Evolutionary conservation across 1,140 invertebrate species (phyloP), one percentile per base, ranked within the genome.

Genomic region (Lepidurus packardi): DNA sequence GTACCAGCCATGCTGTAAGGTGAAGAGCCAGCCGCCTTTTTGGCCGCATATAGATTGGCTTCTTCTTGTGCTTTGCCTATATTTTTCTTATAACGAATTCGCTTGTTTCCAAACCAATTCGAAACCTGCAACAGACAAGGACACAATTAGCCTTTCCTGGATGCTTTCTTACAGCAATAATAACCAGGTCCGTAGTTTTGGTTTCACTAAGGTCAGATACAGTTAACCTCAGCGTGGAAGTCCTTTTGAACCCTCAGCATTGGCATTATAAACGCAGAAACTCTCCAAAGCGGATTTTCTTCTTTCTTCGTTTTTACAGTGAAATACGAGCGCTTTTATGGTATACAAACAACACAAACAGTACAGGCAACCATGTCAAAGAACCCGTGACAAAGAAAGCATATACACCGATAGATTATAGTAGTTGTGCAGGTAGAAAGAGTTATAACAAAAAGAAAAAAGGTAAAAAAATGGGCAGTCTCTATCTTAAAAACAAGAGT

Each of bases 51-150:
- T 82, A 99, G 88, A 87, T 98, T 99, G 47, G 98, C 98, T 87
- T 99, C 98, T 87, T 99, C 98, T 86, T 99, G 97, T 78, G 98
- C 97, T 88, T 99, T 99, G 81, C 97, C 97, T 81, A 99, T 99
- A 86, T 99, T 99, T 89, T 99, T 99, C 92, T 99, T 99, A 88
- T 99, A 99, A 83, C 98, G 92, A 88, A 99, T 99, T 84, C 98
- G 91, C 86, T 99, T 99, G 88, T 99, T 99, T 81, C 98, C 98
- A 86, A 99, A 99, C 98, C 98, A 99, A 90, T 97, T 97, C 78
- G 94, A 97, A 78, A 97, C 95, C 92, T 97, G 89, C 0, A 16
- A 65, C 34, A 34, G 34, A 65, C 13, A 21, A 21, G 53, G 21
- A n/a, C 53, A 65, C 16, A 21, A 65, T 65, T 16, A 65, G 13